A percentile compares a stretch with the other conserved stretches of the same genome.
These are phyloP conservation scores for Liopterus haemorrhoidalis DNA, from an alignment of 2,888 invertebrate species.

Conservation along the genomic window DNA sequence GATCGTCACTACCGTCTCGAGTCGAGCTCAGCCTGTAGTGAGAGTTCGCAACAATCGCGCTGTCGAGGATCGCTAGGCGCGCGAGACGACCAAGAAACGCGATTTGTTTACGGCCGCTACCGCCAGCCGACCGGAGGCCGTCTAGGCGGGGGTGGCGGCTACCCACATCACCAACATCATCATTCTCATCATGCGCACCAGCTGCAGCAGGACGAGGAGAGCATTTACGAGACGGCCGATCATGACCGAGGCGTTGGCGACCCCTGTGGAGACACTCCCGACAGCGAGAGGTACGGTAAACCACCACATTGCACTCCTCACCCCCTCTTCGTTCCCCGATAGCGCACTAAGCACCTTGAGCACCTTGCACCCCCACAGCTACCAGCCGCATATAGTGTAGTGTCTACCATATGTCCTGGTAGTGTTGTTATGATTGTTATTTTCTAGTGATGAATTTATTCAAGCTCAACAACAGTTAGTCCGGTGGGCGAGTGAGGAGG, in stretches of 20 bases:
- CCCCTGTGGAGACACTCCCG: slow-evolving; percentile 74
- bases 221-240: slow-evolving; percentile 81
- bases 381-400: slow-evolving; percentile 14
- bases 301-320: slow-evolving; percentile 12
- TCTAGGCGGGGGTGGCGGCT: slow-evolving; percentile 40
- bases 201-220: slow-evolving; percentile 65
- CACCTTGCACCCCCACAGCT: background rate
- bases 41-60: slow-evolving; percentile 68
- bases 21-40: slow-evolving; percentile 64
- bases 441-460: slow-evolving; percentile 96
- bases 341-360: slow-evolving; percentile 7
- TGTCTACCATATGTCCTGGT: slow-evolving; percentile 42
- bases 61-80: too few species aligned
- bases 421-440: slow-evolving; percentile 74
- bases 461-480: slow-evolving; percentile 95
- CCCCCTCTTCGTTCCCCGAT: slow-evolving; percentile 2
- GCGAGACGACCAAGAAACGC: slow-evolving; percentile 61
- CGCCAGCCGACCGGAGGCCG: slow-evolving; percentile 46
- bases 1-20: slow-evolving; percentile 84
- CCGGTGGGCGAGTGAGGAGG: slow-evolving; percentile 89
- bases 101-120: slow-evolving; percentile 65
- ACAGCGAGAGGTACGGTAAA: slow-evolving; percentile 75
- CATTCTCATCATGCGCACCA: slow-evolving; percentile 53
- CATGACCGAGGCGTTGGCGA: slow-evolving; percentile 55
- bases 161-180: slow-evolving; percentile 45